Base-by-base conservation (phyloP, 2,797 vertebrate genomes). In the Cryptoprocta ferox region DNA sequence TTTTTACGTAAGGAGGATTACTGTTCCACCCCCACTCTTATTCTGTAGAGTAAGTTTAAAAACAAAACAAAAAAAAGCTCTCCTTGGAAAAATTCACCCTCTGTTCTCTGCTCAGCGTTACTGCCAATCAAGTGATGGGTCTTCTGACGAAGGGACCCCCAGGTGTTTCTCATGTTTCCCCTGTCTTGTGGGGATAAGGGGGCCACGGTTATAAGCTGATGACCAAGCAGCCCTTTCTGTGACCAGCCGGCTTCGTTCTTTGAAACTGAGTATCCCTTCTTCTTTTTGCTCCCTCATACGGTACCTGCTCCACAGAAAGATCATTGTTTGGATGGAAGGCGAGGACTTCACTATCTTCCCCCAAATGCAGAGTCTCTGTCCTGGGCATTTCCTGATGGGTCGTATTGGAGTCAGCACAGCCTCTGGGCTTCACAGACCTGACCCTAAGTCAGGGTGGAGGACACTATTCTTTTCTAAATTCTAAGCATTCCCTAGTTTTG, bases 1-100 rank as follows among this genome's bases (percentile, higher is more conserved):
- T 71, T 95, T 96, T 90, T 68, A 63, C 26, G 70, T 80, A 30
- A 93, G 65, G 65, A 89, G 89, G n/a, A 45, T 53, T 32, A 14
- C 26, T n/a, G 32, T 35, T 32, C 9, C 24, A 21, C 24, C 4
- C 24, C 37, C 35, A 24, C 70, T 39, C 39, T 53, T 48, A 16
- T 45, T 81, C 2, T 78, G n/a, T 32, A 85, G 39, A 97, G 14
- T 80, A 75, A 53, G 4, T 75, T 48, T 9, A 15, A 26, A 39
- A n/a, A n/a, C n/a, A n/a, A 73, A 91, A 84, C n/a, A 30, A 81
- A 56, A 53, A 28, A 30, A 61, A 13, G 0, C 14, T 81, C 30
- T n/a, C 28, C 16, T 9, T 91, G 15, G 19, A 70, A 89, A 82
- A 87, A 71, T 48, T 65, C 42, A 37, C 35, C 45, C 79, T 84